phyloP scores from a whole-genome alignment of 2,113 vertebrate genomes.

The Ariopsis seemanni region DNA sequence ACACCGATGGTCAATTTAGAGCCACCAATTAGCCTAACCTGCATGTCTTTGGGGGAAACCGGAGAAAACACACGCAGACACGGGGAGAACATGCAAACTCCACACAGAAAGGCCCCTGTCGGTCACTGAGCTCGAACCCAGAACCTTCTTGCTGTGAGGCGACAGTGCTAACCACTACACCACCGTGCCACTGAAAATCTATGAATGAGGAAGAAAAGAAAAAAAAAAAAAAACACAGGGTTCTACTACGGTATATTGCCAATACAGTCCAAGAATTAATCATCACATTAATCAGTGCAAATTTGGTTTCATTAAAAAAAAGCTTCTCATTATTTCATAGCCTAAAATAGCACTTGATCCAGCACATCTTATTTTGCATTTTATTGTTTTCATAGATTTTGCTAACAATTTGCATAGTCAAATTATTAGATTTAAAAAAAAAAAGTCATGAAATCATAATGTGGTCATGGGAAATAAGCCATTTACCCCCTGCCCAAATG shows the following conservation, averaged over 20 bases:
- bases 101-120: too few relatives aligned
- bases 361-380: neutral
- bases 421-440: neutral
- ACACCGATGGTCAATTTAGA: too few relatives aligned
- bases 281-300: neutral
- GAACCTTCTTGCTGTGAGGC: too few relatives aligned
- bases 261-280: neutral
- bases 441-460: neutral
- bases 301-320: neutral
- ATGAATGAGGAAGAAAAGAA: neutral
- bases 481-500: neutral
- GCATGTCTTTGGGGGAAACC: too few relatives aligned
- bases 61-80: too few relatives aligned
- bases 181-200: too few relatives aligned
- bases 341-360: neutral
- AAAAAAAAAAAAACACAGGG: neutral
- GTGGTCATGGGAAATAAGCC: neutral
- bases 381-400: neutral
- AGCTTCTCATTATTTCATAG: neutral
- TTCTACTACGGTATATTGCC: neutral
- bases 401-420: neutral
- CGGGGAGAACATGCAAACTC: too few relatives aligned
- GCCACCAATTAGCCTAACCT: too few relatives aligned
- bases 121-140: too few relatives aligned
- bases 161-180: too few relatives aligned